Conservation (phyloP, 2,888 invertebrate species). For the Pyrgus malvae region DNA sequence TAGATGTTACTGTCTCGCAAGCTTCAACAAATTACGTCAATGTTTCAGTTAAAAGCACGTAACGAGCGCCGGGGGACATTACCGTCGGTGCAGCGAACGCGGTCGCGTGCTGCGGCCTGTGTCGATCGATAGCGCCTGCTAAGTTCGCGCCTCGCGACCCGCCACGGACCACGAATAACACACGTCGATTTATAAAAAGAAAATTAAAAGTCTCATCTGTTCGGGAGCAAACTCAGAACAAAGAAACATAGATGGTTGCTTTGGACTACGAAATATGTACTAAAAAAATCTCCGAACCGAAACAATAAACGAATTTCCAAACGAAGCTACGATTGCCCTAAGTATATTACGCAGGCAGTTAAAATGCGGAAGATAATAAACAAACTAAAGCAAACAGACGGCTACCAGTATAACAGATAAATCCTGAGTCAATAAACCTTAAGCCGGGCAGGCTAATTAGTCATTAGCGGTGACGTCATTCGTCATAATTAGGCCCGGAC, state of each 20-base stretch:
- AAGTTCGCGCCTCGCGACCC: conserved; percentile 64
- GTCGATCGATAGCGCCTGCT: conserved; percentile 73
- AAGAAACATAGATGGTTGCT: not conserved
- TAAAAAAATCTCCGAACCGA: no score
- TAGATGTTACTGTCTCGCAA: no score
- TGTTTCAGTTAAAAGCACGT: conserved; percentile 19
- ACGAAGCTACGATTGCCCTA: not conserved
- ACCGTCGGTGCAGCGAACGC: conserved; percentile 60
- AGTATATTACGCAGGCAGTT: not conserved
- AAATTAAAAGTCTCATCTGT: not conserved
- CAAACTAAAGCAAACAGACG: not conserved
- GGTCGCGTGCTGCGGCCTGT: conserved; percentile 69
- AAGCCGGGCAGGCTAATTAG: conserved; percentile 24
- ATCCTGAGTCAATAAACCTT: conserved; percentile 25
- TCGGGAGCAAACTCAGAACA: not conserved
- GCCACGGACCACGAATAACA: conserved; percentile 47
- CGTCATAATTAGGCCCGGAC: conserved; percentile 9
- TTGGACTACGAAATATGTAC: not conserved
- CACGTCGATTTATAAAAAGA: conserved; percentile 17
- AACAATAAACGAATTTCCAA: not conserved
- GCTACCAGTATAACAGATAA: conserved; percentile 10
- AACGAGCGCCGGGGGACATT: conserved; percentile 39
- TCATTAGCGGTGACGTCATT: conserved; percentile 15
- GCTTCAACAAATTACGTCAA: conserved; percentile 3
- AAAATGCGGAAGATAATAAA: conserved; percentile 12